phyloP scores from a whole-genome alignment of 2,797 vertebrate genomes.

The Oophaga sylvatica region DNA sequence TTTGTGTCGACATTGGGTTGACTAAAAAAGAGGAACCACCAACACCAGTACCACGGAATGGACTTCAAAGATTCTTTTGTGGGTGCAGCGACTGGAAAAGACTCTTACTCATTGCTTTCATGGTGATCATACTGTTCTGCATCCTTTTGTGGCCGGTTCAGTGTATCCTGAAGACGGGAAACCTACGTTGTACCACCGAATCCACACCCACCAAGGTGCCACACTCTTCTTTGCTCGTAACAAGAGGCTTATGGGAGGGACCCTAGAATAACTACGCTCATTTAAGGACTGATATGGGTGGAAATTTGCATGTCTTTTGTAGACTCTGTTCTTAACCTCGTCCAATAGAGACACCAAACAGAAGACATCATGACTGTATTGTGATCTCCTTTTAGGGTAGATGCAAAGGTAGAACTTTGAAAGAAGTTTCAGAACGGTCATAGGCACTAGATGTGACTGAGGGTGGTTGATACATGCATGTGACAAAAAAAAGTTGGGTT shows the following conservation, averaged over 20 bases:
- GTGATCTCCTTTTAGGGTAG: background rate
- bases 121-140: slow-evolving; percentile 82
- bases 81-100: slow-evolving; percentile 84
- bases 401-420: background rate
- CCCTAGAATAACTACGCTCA: background rate
- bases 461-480: background rate
- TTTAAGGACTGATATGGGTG: slow-evolving; percentile 4
- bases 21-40: slow-evolving; percentile 68
- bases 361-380: background rate
- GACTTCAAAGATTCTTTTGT: slow-evolving; percentile 66
- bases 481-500: background rate
- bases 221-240: background rate
- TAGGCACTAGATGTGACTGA: background rate
- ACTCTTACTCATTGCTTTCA: slow-evolving; percentile 75
- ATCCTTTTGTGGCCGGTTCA: slow-evolving; percentile 91
- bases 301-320: background rate
- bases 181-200: slow-evolving; percentile 78
- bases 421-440: background rate
- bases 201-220: slow-evolving; percentile 44
- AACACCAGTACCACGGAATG: accelerated
- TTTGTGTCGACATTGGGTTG: slow-evolving; percentile 88
- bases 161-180: slow-evolving; percentile 85
- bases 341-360: background rate
- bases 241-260: background rate
- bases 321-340: background rate